These are phyloP conservation scores for Sitta carolinensis DNA, from an alignment of 2,797 vertebrate species.

Conservation along the genomic window DNA sequence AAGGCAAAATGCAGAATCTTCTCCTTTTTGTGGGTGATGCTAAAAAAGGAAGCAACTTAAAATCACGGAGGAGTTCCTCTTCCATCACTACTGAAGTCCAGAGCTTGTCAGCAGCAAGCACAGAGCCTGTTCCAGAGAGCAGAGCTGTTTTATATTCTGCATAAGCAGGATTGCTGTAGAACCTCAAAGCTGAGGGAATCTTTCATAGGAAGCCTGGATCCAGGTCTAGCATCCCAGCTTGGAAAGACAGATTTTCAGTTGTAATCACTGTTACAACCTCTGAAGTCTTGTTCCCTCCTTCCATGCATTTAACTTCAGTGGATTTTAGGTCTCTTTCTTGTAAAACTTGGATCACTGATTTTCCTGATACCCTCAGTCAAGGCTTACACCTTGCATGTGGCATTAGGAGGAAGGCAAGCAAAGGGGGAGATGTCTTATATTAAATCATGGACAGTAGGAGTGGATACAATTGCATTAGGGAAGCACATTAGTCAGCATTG, in stretches of 20 bases:
- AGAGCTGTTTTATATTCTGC: not conserved
- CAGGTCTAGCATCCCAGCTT: not conserved
- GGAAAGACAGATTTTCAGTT: not conserved
- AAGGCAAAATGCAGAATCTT: not conserved
- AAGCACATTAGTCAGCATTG: slow-evolving; percentile 50
- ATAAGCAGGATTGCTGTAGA: not conserved
- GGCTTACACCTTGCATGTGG: not conserved
- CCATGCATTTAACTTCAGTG: not conserved
- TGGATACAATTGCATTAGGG: slow-evolving; percentile 46
- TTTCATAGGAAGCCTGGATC: not conserved
- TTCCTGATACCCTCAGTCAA: not conserved
- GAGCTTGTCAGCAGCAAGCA: not conserved
- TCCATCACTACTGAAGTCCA: not conserved
- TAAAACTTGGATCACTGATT: not conserved
- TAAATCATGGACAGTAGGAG: slow-evolving; percentile 16
- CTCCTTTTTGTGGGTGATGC: not conserved
- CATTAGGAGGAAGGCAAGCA: not conserved
- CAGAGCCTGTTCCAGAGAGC: not conserved
- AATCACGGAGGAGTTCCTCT: not conserved
- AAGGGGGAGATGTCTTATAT: not conserved
- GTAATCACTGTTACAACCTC: not conserved
- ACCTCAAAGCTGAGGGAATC: not conserved
- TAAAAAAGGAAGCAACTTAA: not conserved
- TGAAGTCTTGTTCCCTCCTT: not conserved
- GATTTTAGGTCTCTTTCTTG: not conserved